A percentile compares a stretch with the other conserved stretches of the same genome.
phyloP scores from a whole-genome alignment of 2,113 vertebrate genomes.

The Panthera leo region DNA sequence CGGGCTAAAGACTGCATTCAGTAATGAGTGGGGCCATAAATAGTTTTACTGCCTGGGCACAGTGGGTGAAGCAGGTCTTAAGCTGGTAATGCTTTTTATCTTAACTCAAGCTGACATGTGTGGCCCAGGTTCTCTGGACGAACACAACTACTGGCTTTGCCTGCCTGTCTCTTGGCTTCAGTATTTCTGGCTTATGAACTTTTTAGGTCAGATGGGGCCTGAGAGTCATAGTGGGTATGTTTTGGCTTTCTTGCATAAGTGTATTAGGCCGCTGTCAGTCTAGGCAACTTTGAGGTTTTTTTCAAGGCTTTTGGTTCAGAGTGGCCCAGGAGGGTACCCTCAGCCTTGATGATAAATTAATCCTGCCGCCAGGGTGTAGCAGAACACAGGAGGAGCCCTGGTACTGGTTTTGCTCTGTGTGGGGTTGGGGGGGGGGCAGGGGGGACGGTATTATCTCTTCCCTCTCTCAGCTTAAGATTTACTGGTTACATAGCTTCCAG shows the following conservation, averaged over 20 bases:
- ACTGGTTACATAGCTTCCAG: not conserved
- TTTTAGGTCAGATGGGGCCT: not conserved
- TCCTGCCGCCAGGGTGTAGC: not conserved
- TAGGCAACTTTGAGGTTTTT: not conserved
- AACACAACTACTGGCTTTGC: not conserved
- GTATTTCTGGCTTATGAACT: not conserved
- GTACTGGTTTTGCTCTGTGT: not conserved
- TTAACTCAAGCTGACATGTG: not conserved
- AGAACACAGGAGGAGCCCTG: not conserved
- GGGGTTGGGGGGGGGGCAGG: not conserved
- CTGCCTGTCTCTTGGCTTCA: not conserved
- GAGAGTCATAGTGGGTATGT: not conserved
- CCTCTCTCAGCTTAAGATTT: not conserved
- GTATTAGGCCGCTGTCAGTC: not conserved
- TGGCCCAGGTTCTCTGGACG: not conserved
- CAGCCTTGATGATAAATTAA: not conserved
- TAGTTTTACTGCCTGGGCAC: not conserved
- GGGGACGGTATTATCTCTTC: not conserved
- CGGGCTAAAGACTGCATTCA: not conserved
- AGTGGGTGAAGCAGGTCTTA: not conserved
- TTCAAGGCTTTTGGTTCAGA: not conserved
- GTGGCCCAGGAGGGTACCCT: not conserved
- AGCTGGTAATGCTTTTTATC: not conserved
- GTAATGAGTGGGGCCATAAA: not conserved
- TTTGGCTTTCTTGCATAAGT: not conserved